A percentile compares a stretch with the other conserved stretches of the same genome.
phyloP scores from a whole-genome alignment of 2,797 vertebrate genomes.

The Xenops minutus region DNA sequence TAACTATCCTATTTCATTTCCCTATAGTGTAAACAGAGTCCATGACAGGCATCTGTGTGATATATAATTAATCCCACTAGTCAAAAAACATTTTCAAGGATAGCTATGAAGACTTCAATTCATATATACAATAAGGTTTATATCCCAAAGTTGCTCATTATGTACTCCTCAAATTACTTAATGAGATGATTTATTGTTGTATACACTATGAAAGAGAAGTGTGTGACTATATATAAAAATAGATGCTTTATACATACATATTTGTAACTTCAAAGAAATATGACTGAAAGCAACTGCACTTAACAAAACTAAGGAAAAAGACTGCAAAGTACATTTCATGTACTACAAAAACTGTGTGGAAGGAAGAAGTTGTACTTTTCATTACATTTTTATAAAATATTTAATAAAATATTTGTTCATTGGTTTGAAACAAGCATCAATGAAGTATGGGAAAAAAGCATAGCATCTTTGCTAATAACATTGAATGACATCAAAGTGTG shows the following conservation, averaged over 20 bases:
- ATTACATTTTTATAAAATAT: neutral
- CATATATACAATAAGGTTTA: neutral
- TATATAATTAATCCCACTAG: constrained; percentile 51
- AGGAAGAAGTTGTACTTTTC: neutral
- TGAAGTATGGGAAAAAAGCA: neutral
- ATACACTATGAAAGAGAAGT: neutral
- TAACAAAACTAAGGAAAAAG: neutral
- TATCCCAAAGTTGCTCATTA: constrained; percentile 17
- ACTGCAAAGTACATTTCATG: neutral
- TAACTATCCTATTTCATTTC: constrained; percentile 54
- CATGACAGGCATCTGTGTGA: constrained; percentile 49
- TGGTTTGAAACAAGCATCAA: neutral
- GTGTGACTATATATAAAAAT: neutral
- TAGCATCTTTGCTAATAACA: neutral
- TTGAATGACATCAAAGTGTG: neutral
- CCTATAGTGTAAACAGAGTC: constrained; percentile 47
- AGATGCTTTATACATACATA: neutral
- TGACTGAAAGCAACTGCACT: neutral
- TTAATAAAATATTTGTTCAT: neutral
- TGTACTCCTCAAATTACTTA: constrained; percentile 11
- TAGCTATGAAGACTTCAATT: constrained; percentile 10
- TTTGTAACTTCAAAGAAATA: neutral
- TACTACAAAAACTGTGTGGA: neutral
- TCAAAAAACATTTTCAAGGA: constrained; percentile 31
- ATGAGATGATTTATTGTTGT: constrained; percentile 6